These are phyloP conservation scores for Gasteruption jaculator DNA, from an alignment of 2,888 invertebrate species.

Conservation along the genomic window DNA sequence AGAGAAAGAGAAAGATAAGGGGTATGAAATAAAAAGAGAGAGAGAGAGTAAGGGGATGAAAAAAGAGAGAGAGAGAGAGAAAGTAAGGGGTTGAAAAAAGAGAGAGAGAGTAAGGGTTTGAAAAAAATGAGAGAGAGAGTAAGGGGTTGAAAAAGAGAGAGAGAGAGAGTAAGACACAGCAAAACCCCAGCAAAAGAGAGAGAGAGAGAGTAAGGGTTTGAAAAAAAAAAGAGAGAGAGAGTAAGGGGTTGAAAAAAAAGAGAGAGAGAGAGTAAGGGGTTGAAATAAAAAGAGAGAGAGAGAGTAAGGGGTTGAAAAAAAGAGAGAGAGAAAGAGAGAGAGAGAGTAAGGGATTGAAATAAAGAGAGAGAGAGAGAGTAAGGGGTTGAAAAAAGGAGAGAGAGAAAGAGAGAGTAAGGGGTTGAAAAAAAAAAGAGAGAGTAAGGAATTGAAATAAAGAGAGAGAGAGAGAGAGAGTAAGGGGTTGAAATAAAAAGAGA, in stretches of 20 bases:
- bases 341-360: slow-evolving; percentile 23
- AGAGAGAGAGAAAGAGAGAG: background rate
- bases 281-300: background rate
- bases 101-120: background rate
- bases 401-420: slow-evolving; percentile 1
- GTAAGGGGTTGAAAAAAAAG: background rate
- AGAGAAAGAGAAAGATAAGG: too few species aligned
- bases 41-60: too few species aligned
- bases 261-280: background rate
- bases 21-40: too few species aligned
- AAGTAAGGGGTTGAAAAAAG: too few species aligned
- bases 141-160: background rate
- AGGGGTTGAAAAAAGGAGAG: background rate
- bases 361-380: slow-evolving; percentile 14
- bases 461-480: too few species aligned
- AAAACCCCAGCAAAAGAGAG: background rate
- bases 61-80: too few species aligned
- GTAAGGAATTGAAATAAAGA: too few species aligned
- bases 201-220: background rate
- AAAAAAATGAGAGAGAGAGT: background rate
- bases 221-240: background rate
- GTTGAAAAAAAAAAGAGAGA: too few species aligned
- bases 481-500: too few species aligned
- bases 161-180: background rate
- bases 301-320: background rate